Conservation (phyloP, 2,797 vertebrate species). For the Sebastes matsubarae region DNA sequence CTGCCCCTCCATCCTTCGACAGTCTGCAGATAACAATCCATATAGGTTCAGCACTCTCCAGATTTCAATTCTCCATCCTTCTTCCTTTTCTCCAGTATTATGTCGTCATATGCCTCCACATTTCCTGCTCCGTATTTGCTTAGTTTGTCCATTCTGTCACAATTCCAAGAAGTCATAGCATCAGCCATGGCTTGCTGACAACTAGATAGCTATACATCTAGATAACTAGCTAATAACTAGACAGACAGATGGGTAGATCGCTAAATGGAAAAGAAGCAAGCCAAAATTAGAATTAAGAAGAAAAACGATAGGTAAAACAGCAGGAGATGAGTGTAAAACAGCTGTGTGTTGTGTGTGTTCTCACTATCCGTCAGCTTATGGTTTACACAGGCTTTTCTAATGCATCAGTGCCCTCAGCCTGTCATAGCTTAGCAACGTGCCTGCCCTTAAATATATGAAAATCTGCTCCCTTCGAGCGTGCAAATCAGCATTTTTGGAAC, state of each 20-base stretch:
- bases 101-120: background rate
- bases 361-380: slow-evolving; percentile 65
- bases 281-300: background rate
- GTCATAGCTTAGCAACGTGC: slow-evolving; percentile 65
- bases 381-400: slow-evolving; percentile 70
- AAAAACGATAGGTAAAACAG: background rate
- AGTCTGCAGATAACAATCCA: slow-evolving; percentile 44
- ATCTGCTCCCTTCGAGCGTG: slow-evolving; percentile 62
- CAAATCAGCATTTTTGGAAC: slow-evolving; percentile 68
- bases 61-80: slow-evolving; percentile 6
- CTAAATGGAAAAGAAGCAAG: background rate
- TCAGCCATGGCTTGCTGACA: background rate
- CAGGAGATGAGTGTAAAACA: slow-evolving; percentile 27
- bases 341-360: slow-evolving; percentile 36
- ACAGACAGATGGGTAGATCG: background rate
- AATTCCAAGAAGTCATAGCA: background rate
- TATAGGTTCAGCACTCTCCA: slow-evolving; percentile 17
- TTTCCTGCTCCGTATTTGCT: background rate
- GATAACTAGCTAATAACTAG: background rate
- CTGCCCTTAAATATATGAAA: slow-evolving; percentile 75
- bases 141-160: background rate
- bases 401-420: slow-evolving; percentile 68
- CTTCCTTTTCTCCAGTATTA: background rate
- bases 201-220: background rate
- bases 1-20: slow-evolving; percentile 8